Percentiles rank a stretch among this genome's conserved stretches.
phyloP scores from a whole-genome alignment of 2,888 invertebrate species.

The Pollenia labialis region DNA sequence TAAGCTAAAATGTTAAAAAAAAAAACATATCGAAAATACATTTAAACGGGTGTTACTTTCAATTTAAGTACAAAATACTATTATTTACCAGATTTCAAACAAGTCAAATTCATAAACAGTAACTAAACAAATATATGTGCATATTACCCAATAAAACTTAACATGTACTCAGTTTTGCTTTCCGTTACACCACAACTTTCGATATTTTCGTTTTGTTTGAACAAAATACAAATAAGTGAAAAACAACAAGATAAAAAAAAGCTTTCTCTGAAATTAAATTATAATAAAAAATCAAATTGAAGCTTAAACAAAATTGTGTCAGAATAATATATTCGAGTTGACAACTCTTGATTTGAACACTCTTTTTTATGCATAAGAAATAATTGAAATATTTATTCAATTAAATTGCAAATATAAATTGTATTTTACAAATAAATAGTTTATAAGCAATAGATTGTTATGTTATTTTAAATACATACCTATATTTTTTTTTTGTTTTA shows the following conservation, averaged over 20 bases:
- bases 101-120: too few species aligned
- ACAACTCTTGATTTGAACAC: background rate
- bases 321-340: conserved; percentile 13
- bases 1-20: too few species aligned
- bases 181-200: conserved; percentile 5
- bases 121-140: too few species aligned
- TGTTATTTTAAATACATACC: background rate
- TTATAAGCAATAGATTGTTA: background rate
- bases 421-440: too few species aligned
- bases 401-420: background rate
- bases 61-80: too few species aligned
- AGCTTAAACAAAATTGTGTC: conserved; percentile 6
- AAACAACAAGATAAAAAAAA: background rate
- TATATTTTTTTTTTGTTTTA: conserved; percentile 3
- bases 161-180: background rate
- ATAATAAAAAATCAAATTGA: conserved; percentile 10
- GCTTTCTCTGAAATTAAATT: conserved; percentile 39
- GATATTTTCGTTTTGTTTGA: conserved; percentile 16
- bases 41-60: too few species aligned
- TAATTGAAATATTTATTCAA: conserved; percentile 11
- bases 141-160: too few species aligned
- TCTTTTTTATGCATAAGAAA: background rate
- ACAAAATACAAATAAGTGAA: background rate
- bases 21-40: too few species aligned
- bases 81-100: too few species aligned